Evolutionary conservation across 2,797 vertebrate species (phyloP), one percentile per base, ranked within the genome.

Genomic region (Leptoclinus maculatus): DNA sequence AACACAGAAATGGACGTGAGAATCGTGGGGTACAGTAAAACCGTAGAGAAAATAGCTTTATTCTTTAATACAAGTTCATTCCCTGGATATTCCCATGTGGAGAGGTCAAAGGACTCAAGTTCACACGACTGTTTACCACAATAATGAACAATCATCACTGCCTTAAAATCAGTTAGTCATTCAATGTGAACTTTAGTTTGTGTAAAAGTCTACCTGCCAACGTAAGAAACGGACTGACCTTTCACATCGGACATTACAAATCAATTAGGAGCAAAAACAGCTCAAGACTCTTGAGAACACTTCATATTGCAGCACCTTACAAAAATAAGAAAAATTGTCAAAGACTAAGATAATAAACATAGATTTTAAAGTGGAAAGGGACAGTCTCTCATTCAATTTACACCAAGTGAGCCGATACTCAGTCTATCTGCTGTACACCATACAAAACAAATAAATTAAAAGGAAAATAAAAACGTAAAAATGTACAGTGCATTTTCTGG

Each of bases 91-190:
- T 65, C 60, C 19, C 43, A 71, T 19, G 29, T 8, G 12, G 12
- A 60, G 7, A 70, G 38, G 45, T 47, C 21, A 62, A 45, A 47
- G 1, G n/a, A n/a, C 1, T 47, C 5, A 56, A 19, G 8, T 32
- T 54, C 11, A 76, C 11, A 19, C 3, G 21, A 2, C 4, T 25
- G 14, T 79, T 65, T 51, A 57, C 3, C 29, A 54, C 13, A 69
- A 56, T 45, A 60, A 27, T 75, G 16, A 53, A 34, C 23, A 41
- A 60, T 69, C 17, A 54, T 60, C n/a, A 66, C 29, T 49, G 34
- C 32, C 71, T 67, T 71, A 39, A 76, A 70, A 66, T 54, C 68
- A 60, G 23, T 47, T 58, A 59, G 27, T 59, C 49, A 78, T 71
- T 83, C 47, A 63, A 58, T 58, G 17, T 68, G 13, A 84, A 78